These are phyloP conservation scores for Leptobrachium leishanense DNA, from an alignment of 2,113 vertebrate genomes.

Conservation along the genomic window DNA sequence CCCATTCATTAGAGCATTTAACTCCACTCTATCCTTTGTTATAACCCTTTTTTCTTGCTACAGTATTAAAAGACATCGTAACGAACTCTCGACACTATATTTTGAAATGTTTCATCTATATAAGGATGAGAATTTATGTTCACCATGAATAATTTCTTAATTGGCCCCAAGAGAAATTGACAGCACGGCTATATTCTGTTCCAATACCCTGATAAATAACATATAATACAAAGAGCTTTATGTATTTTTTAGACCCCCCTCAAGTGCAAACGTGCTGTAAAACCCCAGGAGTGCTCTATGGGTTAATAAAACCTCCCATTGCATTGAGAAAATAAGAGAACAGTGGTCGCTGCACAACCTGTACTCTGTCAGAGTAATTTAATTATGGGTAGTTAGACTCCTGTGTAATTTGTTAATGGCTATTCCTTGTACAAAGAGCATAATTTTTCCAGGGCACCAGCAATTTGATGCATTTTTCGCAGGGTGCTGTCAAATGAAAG, in stretches of 20 bases:
- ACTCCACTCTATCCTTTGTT: too few relatives aligned
- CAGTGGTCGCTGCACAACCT: conserved; percentile 55
- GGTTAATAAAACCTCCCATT: conserved; percentile 29
- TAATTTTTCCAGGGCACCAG: conserved; percentile 54
- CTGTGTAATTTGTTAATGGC: conserved; percentile 65
- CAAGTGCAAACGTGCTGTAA: background rate
- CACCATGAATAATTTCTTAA: background rate
- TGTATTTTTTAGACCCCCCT: background rate
- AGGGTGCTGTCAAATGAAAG: conserved; percentile 58
- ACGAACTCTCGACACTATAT: too few relatives aligned
- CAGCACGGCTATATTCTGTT: background rate
- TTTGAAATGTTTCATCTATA: too few relatives aligned
- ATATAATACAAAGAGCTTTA: conserved; percentile 4
- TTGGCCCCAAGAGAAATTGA: background rate
- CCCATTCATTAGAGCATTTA: too few relatives aligned
- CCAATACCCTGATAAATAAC: background rate
- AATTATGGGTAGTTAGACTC: conserved; percentile 64
- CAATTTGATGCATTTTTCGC: conserved; percentile 61
- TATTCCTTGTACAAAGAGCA: conserved; percentile 52
- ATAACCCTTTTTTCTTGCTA: too few relatives aligned
- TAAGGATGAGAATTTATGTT: too few relatives aligned
- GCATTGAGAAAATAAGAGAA: conserved; percentile 26
- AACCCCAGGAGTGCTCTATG: background rate
- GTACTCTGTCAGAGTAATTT: conserved; percentile 62
- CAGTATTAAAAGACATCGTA: too few relatives aligned